A percentile compares a stretch with the other conserved stretches of the same genome.
Conservation (phyloP, 2,888 invertebrate species). For the Boloria euphrosyne region DNA sequence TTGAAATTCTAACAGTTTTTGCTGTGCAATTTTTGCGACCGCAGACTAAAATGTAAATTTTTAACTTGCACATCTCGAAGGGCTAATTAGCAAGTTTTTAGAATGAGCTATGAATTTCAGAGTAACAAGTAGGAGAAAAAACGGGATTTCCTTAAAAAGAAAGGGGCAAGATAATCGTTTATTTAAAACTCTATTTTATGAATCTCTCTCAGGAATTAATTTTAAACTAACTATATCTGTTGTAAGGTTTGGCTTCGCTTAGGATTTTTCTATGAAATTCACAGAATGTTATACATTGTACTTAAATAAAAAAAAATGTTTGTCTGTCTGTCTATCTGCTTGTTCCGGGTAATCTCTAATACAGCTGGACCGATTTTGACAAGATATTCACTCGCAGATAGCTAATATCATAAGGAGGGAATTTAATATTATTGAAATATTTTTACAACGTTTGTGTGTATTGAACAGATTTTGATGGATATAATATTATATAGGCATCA, state of each 20-base stretch:
- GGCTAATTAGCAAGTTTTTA: conserved; percentile 24
- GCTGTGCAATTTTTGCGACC: conserved; percentile 12
- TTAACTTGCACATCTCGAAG: conserved; percentile 15
- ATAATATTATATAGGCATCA: too few species aligned
- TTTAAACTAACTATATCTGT: neutral
- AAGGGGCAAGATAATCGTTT: conserved; percentile 6
- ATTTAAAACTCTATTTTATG: conserved; percentile 5
- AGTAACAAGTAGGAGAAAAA: conserved; percentile 10
- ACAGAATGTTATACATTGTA: too few species aligned
- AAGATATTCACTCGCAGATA: too few species aligned
- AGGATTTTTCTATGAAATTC: neutral
- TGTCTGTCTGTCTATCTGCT: too few species aligned
- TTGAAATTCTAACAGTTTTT: conserved; percentile 1
- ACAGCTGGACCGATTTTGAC: too few species aligned
- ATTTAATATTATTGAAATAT: too few species aligned
- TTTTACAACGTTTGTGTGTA: too few species aligned
- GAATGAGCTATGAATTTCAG: conserved; percentile 18
- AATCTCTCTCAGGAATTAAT: neutral
- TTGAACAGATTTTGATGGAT: too few species aligned
- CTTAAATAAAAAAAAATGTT: too few species aligned
- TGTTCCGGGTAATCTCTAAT: too few species aligned
- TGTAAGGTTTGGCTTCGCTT: neutral
- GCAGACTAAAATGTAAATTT: conserved; percentile 19
- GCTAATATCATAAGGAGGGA: too few species aligned
- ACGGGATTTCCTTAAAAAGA: conserved; percentile 12